These are phyloP conservation scores for Halcyon chelicuti DNA, from an alignment of 2,797 vertebrate species.

Conservation along the genomic window DNA sequence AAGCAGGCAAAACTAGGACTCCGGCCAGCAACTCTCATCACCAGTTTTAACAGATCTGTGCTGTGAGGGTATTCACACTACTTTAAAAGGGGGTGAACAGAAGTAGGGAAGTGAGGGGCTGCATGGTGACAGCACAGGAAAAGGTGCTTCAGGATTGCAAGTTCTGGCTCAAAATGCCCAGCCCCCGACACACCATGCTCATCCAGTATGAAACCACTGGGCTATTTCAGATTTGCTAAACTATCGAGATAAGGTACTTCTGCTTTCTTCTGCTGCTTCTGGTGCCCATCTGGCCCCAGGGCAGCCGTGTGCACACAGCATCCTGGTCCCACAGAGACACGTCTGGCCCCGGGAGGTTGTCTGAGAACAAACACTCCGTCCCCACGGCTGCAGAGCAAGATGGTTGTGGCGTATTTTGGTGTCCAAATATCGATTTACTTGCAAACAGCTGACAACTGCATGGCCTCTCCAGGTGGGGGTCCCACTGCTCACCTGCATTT, in stretches of 20 bases:
- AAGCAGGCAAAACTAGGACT: neutral
- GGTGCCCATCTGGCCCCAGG: neutral
- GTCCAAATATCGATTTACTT: neutral
- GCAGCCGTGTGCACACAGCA: neutral
- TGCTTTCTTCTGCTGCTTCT: neutral
- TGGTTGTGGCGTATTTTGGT: neutral
- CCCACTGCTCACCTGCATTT: neutral
- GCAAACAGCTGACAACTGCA: neutral
- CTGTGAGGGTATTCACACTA: too few relatives aligned
- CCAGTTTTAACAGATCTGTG: neutral
- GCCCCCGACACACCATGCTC: fast-evolving
- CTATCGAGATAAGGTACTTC: neutral
- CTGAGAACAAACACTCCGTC: neutral
- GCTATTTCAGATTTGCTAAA: neutral
- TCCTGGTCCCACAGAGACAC: fast-evolving
- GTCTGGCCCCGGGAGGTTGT: neutral
- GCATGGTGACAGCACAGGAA: neutral
- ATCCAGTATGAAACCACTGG: neutral
- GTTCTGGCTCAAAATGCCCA: neutral
- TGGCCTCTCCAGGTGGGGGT: neutral
- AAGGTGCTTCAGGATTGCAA: neutral
- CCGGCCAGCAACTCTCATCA: neutral
- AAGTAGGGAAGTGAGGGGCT: neutral
- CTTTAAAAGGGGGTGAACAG: neutral
- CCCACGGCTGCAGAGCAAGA: fast-evolving